A percentile compares a stretch with the other conserved stretches of the same genome.
Conservation (phyloP, 2,797 vertebrate species). For the Lepus townsendii region DNA sequence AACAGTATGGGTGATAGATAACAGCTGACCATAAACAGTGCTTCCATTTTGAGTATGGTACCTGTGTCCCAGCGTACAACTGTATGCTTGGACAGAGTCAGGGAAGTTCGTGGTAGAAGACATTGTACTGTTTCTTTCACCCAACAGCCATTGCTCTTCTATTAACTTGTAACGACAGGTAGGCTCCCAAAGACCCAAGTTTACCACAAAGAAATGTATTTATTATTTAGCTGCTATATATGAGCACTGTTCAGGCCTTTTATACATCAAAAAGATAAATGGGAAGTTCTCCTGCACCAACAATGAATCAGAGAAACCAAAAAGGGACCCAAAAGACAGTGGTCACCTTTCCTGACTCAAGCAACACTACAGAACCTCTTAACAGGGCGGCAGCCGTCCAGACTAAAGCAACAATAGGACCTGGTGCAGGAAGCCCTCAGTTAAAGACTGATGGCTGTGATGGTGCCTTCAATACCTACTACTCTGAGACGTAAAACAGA, state of each 20-base stretch:
- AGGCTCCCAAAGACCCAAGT: not conserved
- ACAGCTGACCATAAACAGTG: not conserved
- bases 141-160: not conserved
- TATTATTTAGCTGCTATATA: not conserved
- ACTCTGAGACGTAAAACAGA: slow-evolving; percentile 8
- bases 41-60: not conserved
- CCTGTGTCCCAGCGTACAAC: not conserved
- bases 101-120: not conserved
- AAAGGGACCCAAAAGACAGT: not conserved
- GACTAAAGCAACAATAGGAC: not conserved
- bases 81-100: not conserved
- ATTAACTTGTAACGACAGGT: not conserved
- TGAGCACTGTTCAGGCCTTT: not conserved
- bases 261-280: not conserved
- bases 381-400: not conserved
- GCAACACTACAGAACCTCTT: not conserved
- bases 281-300: not conserved
- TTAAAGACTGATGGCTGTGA: not conserved
- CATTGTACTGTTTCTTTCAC: not conserved
- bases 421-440: not conserved
- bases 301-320: not conserved
- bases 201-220: not conserved
- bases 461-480: not conserved
- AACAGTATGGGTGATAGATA: not conserved
- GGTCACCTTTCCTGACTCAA: not conserved